These are phyloP conservation scores for Alca torda DNA, from an alignment of 2,797 vertebrate species.

Conservation along the genomic window DNA sequence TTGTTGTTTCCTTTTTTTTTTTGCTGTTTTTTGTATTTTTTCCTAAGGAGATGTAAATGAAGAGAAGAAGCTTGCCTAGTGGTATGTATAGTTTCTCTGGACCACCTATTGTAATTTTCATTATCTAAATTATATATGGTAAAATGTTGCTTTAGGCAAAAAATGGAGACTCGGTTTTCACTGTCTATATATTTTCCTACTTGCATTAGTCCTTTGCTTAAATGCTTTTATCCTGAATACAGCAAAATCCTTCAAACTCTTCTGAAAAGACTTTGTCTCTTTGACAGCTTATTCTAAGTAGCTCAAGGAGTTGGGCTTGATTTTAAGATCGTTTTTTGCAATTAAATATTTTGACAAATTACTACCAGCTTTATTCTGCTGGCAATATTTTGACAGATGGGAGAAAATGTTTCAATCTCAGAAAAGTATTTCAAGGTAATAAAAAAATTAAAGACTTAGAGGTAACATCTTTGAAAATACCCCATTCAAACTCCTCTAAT, in stretches of 20 bases:
- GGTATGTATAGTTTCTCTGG: neutral
- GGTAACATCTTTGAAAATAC: constrained; percentile 53
- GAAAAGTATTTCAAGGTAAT: constrained; percentile 69
- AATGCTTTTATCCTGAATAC: constrained; percentile 5
- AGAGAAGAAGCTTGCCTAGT: neutral
- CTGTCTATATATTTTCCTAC: neutral
- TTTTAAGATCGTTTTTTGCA: constrained; percentile 66
- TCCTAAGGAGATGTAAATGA: neutral
- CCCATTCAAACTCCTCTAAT: constrained; percentile 19
- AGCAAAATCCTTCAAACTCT: constrained; percentile 39
- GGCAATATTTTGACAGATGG: constrained; percentile 78
- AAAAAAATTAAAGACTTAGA: constrained; percentile 53
- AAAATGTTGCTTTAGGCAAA: neutral
- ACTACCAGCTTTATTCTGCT: constrained; percentile 74
- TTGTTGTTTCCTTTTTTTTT: neutral
- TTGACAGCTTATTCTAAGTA: constrained; percentile 67
- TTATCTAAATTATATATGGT: neutral
- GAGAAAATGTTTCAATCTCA: constrained; percentile 72
- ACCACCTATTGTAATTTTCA: neutral
- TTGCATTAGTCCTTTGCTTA: constrained; percentile 18
- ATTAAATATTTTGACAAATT: constrained; percentile 82
- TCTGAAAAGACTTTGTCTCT: constrained; percentile 48
- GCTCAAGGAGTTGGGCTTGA: constrained; percentile 67
- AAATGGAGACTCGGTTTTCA: neutral
- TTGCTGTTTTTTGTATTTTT: neutral